Percentiles rank a stretch among this genome's conserved stretches.
Evolutionary conservation across 2,888 invertebrate species (phyloP).

Genomic region (Andrena praecox): DNA sequence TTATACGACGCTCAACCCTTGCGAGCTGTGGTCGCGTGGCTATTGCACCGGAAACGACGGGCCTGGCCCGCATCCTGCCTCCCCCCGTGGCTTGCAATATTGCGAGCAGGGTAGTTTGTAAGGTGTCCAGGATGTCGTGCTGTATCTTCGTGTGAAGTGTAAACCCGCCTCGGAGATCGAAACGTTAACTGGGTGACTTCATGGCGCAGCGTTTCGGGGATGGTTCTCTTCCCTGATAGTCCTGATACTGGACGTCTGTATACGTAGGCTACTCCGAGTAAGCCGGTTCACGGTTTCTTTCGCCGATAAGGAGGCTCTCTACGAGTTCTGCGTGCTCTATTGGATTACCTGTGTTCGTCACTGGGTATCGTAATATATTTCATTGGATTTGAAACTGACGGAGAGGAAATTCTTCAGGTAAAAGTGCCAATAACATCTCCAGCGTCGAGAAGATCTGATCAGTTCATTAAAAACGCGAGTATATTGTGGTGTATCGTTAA

Average conservation of each 20-base stretch:
- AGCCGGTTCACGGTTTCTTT: conserved; percentile 2
- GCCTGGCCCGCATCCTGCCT: conserved; percentile 17
- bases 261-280: not conserved
- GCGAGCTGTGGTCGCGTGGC: conserved; percentile 59
- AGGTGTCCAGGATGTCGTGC: conserved; percentile 5
- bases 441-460: not conserved
- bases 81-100: conserved; percentile 35
- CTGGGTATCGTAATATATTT: too few species aligned
- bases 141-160: conserved; percentile 22
- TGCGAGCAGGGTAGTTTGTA: conserved; percentile 26
- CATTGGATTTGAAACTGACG: too few species aligned
- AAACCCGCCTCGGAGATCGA: conserved; percentile 37
- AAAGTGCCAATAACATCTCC: too few species aligned
- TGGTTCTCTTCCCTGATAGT: not conserved
- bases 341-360: not conserved
- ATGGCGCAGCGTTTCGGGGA: not conserved
- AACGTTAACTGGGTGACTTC: conserved; percentile 29
- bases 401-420: too few species aligned
- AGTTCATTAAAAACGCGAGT: too few species aligned
- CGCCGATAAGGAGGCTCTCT: not conserved
- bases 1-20: conserved; percentile 57
- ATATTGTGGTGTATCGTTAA: conserved; percentile 6
- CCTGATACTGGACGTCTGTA: not conserved
- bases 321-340: not conserved
- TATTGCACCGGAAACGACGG: conserved; percentile 55